These are phyloP conservation scores for Brachyopa scutellaris DNA, from an alignment of 2,888 invertebrate genomes.

Conservation along the genomic window DNA sequence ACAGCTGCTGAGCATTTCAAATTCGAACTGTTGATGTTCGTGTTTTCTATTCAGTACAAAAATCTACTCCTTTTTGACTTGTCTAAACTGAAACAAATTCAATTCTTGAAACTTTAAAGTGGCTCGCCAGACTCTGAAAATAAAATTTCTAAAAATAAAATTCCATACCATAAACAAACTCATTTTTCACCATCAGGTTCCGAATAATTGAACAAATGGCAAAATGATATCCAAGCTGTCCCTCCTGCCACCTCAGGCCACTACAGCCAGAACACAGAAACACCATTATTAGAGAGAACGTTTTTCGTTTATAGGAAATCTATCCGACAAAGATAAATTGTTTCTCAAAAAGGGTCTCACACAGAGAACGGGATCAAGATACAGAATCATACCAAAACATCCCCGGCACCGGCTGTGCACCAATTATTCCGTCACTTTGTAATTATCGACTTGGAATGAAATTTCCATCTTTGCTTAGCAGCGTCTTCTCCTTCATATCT, in stretches of 20 bases:
- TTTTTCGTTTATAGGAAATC: conserved; percentile 1
- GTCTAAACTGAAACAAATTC: too few relatives aligned
- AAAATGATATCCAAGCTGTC: conserved; percentile 11
- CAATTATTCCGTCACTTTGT: conserved; percentile 69
- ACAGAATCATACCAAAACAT: conserved; percentile 36
- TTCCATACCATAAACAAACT: too few relatives aligned
- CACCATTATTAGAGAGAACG: not conserved
- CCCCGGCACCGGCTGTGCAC: conserved; percentile 37
- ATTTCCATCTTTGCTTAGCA: conserved; percentile 22
- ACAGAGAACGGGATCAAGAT: conserved; percentile 50
- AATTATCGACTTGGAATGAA: conserved; percentile 64
- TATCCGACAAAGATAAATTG: conserved; percentile 66
- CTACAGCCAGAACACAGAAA: not conserved
- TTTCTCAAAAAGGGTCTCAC: conserved; percentile 51
- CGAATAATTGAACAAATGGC: conserved; percentile 52
- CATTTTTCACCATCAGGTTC: conserved; percentile 57
- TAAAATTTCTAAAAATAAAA: too few relatives aligned
- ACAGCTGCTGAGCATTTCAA: too few relatives aligned
- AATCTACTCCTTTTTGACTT: too few relatives aligned
- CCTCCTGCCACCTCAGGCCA: conserved; percentile 3
- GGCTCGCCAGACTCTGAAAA: too few relatives aligned
- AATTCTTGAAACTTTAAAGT: too few relatives aligned
- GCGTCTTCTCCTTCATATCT: not conserved
- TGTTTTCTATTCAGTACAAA: too few relatives aligned
- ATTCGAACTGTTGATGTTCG: too few relatives aligned